These are phyloP conservation scores for Andricus quercusramuli DNA, from an alignment of 2,888 invertebrate species.

Conservation along the genomic window DNA sequence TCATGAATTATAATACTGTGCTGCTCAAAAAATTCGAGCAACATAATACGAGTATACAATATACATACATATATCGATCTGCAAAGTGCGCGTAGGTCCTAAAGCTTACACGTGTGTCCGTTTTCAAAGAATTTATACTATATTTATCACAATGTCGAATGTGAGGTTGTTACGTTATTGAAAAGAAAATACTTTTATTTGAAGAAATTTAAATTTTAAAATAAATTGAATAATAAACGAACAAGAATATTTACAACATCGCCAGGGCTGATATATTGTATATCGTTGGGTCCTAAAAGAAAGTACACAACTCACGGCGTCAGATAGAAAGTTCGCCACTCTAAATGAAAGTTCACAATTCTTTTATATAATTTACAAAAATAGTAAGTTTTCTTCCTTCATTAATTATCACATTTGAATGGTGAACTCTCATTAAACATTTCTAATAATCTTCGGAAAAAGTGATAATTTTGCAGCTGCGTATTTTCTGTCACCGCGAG, in stretches of 20 bases:
- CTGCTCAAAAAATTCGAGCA: background rate
- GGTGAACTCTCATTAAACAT: too few species aligned
- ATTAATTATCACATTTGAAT: too few species aligned
- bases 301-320: too few species aligned
- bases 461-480: too few species aligned
- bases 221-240: constrained; percentile 10
- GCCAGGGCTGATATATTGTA: background rate
- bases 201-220: background rate
- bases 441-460: too few species aligned
- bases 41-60: background rate
- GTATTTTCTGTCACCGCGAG: too few species aligned
- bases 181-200: constrained; percentile 1
- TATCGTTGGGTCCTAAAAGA: too few species aligned
- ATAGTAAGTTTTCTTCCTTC: too few species aligned
- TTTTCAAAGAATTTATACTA: constrained; percentile 26
- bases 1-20: constrained; percentile 55
- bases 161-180: background rate
- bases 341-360: too few species aligned
- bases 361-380: too few species aligned
- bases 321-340: too few species aligned
- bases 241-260: constrained; percentile 8
- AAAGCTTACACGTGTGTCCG: constrained; percentile 11
- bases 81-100: constrained; percentile 12
- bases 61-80: background rate
- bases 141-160: constrained; percentile 29